Evolutionary conservation across 1,140 invertebrate genomes (phyloP), one percentile per base, ranked within the genome.

Genomic region (Bombus turneri): DNA sequence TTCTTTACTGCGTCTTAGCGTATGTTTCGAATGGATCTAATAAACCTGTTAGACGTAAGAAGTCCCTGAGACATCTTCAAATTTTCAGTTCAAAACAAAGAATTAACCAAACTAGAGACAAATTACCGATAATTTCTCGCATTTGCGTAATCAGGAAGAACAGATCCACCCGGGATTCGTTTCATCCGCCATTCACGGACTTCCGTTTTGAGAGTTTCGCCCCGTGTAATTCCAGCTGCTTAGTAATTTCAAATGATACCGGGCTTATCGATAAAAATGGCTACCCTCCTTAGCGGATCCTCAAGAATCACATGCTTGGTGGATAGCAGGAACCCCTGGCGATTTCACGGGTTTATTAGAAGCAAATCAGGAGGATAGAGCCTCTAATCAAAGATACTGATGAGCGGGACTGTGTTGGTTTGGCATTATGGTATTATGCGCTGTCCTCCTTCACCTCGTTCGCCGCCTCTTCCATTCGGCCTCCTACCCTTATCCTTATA

Each of bases 361-460:
- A 94, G 93, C 91, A 93, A 95, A 95, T 95, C 93, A 93, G 90
- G 83, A 91, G 88, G 88, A 92, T 90, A 86, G 91, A 93, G 92
- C 91, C 94, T 95, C 92, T 95, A 95, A 95, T 95, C 94, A 95
- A 94, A 95, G 93, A 93, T 93, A 93, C 93, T 94, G 94, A 95
- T 87, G 93, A 94, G 85, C 84, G 59, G 86, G 86, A 89, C 87
- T 90, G 87, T 92, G 91, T 93, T 90, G 92, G 89, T 90, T 91
- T 90, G 90, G 88, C 91, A 94, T 94, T 94, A 94, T 93, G 88
- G 88, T 88, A 94, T 94, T 94, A 94, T 93, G 86, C 87, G 73
- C 79, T 83, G 85, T 89, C 92, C 82, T 91, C 77, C 31, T 84
- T 47, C 47, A 31, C n/a, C 73, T 25, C 18, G 34, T 64, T 62